Evolutionary conservation across 2,888 invertebrate species (phyloP).

Genomic region (Melanophora roralis): DNA sequence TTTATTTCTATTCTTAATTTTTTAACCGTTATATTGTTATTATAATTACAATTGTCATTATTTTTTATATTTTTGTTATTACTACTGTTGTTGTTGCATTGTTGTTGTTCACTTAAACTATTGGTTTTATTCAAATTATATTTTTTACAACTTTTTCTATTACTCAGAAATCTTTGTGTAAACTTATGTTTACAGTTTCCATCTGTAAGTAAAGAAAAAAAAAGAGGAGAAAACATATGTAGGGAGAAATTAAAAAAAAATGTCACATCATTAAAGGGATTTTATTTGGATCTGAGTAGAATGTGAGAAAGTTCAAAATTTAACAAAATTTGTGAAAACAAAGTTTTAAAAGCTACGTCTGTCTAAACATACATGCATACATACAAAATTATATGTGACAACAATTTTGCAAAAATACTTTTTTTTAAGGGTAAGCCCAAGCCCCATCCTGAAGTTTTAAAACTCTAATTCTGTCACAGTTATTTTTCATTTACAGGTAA

Average conservation of each 20-base stretch:
- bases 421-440: too few species aligned
- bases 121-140: conserved; percentile 55
- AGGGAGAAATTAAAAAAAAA: conserved; percentile 64
- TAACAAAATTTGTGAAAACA: not conserved
- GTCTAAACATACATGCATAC: too few species aligned
- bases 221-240: conserved; percentile 54
- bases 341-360: too few species aligned
- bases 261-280: not conserved
- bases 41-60: conserved; percentile 54
- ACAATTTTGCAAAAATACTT: too few species aligned
- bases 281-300: not conserved
- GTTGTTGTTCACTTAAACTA: conserved; percentile 46
- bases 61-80: conserved; percentile 46
- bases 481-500: too few species aligned
- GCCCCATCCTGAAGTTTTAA: too few species aligned
- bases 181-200: conserved; percentile 71
- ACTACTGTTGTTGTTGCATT: conserved; percentile 54
- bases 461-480: too few species aligned
- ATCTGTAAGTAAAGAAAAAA: conserved; percentile 72
- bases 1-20: conserved; percentile 74
- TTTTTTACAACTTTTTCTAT: conserved; percentile 46
- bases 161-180: conserved; percentile 67
- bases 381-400: too few species aligned
- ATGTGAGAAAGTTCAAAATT: not conserved
- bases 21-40: conserved; percentile 69